A percentile compares a stretch with the other conserved stretches of the same genome.
These are phyloP conservation scores for Macroteleia sp. DNA, from an alignment of 2,888 invertebrate genomes.

Conservation along the genomic window DNA sequence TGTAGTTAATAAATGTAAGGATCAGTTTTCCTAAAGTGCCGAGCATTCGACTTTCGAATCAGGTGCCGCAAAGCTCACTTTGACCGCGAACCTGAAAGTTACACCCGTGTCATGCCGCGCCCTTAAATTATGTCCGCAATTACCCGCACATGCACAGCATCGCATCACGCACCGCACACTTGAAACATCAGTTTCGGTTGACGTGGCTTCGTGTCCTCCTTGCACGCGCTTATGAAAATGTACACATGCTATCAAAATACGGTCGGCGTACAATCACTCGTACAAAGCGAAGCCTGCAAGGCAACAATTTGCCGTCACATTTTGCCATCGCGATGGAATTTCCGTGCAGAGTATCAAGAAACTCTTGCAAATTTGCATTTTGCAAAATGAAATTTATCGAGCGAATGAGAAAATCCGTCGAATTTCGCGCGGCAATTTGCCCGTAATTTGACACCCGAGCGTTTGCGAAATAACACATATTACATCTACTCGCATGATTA, in stretches of 20 bases:
- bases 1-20: constrained; percentile 73
- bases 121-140: constrained; percentile 80
- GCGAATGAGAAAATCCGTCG: constrained; percentile 39
- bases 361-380: constrained; percentile 42
- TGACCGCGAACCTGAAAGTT: constrained; percentile 63
- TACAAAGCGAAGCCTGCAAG: constrained; percentile 49
- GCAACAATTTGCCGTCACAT: constrained; percentile 48
- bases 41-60: constrained; percentile 58
- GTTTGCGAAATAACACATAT: constrained; percentile 35
- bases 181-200: constrained; percentile 35
- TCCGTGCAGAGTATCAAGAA: constrained; percentile 21
- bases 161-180: constrained; percentile 55
- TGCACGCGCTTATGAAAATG: constrained; percentile 54
- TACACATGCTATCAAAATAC: constrained; percentile 46
- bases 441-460: constrained; percentile 40
- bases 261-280: constrained; percentile 10
- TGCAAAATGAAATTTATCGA: constrained; percentile 43
- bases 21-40: constrained; percentile 78
- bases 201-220: constrained; percentile 36
- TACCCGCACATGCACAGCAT: constrained; percentile 70
- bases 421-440: constrained; percentile 27
- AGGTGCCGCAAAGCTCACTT: constrained; percentile 54
- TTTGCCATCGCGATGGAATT: constrained; percentile 39
- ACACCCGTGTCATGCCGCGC: constrained; percentile 73
- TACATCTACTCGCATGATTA: constrained; percentile 10